Evolutionary conservation across 2,888 invertebrate species (phyloP), one percentile per base, ranked within the genome.

Genomic region (Neuroscelio doddi): DNA sequence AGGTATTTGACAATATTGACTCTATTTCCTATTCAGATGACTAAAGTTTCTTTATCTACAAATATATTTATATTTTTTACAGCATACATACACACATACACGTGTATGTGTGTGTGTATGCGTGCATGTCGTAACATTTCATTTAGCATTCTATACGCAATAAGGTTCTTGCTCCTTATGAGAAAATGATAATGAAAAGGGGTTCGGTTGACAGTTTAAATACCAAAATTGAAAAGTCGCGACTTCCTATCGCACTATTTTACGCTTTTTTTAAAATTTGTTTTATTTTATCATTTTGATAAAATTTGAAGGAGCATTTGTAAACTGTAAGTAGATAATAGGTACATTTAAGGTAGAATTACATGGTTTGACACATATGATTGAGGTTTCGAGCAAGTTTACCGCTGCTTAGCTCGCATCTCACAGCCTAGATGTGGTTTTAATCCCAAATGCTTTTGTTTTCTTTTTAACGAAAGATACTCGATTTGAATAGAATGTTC

Each of bases 321-420:
- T 50, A 36, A 46, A 49, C 26, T 41, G 26, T 26, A 26, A 24
- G 41, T 38, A 38, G 17, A 12, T 49, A 61, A 74, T 72, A 76
- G 72, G 74, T 78, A 76, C 71, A 72, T 74, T 74, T 70, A 77
- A 75, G 73, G 73, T 78, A 78, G 73, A 75, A 62, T 76, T 77
- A 77, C 70, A 79, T 81, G 78, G 81, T 82, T 82, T 82, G 82
- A 82, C 82, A 82, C 82, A 82, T 79, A 78, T 79, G 80, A 81
- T 82, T 82, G 80, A 81, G 82, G 82, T 82, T 75, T 82, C 79
- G 81, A 82, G 82, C 80, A 80, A 80, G 74, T 78, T 73, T 72
- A 71, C 75, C 76, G 79, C 77, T 79, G 80, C 78, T 78, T 80
- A 79, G 78, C 80, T 82, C 80, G 79, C 79, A 75, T 82, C 81